phyloP scores from a whole-genome alignment of 2,797 vertebrate genomes.

The Oreochromis grahami region DNA sequence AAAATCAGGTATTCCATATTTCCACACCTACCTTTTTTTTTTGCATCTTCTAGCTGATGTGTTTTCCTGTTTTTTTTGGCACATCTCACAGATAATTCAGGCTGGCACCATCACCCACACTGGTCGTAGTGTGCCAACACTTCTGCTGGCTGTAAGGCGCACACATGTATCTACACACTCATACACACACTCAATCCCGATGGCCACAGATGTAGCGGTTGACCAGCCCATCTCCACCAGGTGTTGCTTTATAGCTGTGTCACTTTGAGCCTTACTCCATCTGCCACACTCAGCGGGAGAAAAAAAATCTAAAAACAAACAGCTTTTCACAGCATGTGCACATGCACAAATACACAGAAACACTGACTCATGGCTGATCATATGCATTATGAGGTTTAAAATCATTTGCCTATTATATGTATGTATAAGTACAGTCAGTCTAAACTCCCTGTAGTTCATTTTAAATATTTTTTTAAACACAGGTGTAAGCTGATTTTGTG shows the following conservation, averaged over 20 bases:
- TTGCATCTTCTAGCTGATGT: slow-evolving; percentile 53
- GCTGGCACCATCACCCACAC: slow-evolving; percentile 59
- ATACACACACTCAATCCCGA: slow-evolving; percentile 42
- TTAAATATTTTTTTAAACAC: background rate
- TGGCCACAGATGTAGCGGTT: slow-evolving; percentile 75
- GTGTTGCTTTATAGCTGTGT: slow-evolving; percentile 79
- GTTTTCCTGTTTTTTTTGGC: slow-evolving; percentile 56
- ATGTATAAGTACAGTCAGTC: background rate
- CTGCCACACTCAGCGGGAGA: slow-evolving; percentile 60
- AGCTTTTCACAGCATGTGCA: slow-evolving; percentile 15
- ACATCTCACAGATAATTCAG: slow-evolving; percentile 51
- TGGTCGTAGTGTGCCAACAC: slow-evolving; percentile 62
- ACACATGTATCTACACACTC: slow-evolving; percentile 32
- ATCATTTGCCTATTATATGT: background rate
- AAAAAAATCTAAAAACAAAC: slow-evolving; percentile 31
- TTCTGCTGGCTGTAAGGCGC: slow-evolving; percentile 60
- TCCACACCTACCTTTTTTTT: slow-evolving; percentile 38
- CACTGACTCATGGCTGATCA: background rate
- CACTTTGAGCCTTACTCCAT: slow-evolving; percentile 78
- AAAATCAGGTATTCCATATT: slow-evolving; percentile 15
- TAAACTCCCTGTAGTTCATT: background rate
- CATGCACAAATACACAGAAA: background rate
- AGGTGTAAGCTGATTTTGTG: background rate
- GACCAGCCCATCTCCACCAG: slow-evolving; percentile 74
- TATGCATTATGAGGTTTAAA: background rate